These are phyloP conservation scores for Dasysyrphus albostriatus DNA, from an alignment of 2,888 invertebrate species.

Conservation along the genomic window DNA sequence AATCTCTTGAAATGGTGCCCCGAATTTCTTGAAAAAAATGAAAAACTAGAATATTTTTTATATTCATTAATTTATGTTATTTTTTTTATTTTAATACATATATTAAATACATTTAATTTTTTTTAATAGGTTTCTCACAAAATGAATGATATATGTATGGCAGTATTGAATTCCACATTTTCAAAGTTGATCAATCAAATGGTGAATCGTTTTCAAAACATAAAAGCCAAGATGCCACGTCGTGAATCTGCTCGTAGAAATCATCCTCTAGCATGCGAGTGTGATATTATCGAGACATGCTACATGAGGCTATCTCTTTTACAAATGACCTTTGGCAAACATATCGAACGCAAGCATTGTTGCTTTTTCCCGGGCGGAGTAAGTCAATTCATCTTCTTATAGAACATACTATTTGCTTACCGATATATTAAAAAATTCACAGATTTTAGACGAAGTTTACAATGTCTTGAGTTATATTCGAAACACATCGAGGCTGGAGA, in stretches of 20 bases:
- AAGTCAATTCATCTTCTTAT: conserved; percentile 79
- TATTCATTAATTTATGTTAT: no score
- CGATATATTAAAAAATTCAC: conserved; percentile 61
- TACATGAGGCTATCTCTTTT: conserved; percentile 95
- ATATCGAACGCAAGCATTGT: conserved; percentile 95
- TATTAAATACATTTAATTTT: neutral
- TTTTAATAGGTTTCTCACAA: conserved; percentile 89
- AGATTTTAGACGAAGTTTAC: conserved; percentile 96
- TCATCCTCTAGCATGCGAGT: conserved; percentile 95
- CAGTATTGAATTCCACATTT: conserved; percentile 93
- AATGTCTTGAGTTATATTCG: conserved; percentile 93
- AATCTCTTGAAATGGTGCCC: no score
- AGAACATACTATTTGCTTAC: neutral
- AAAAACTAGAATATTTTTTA: no score
- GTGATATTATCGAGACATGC: conserved; percentile 96
- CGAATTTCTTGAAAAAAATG: no score
- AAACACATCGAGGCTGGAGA: conserved; percentile 91
- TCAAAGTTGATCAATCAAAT: conserved; percentile 93
- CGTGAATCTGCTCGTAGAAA: conserved; percentile 94
- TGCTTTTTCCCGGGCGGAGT: conserved; percentile 98
- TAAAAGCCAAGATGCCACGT: conserved; percentile 96
- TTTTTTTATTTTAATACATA: neutral
- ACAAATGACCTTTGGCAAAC: conserved; percentile 97
- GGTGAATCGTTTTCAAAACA: conserved; percentile 92
- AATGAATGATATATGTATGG: conserved; percentile 92